A percentile compares a stretch with the other conserved stretches of the same genome.
These are phyloP conservation scores for Diorhabda carinulata DNA, from an alignment of 1,140 invertebrate species.

Conservation along the genomic window DNA sequence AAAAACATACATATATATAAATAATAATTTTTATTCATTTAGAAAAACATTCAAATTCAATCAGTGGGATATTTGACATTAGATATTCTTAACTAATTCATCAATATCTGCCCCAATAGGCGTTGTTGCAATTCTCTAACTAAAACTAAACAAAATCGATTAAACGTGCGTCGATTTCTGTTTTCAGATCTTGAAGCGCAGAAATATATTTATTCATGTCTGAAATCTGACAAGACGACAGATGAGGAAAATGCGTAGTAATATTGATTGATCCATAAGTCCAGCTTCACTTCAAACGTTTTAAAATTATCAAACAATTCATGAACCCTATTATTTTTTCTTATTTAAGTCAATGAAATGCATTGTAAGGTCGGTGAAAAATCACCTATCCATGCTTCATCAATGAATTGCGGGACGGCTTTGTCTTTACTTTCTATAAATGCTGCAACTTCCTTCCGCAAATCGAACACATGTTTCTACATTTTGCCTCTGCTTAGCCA, in stretches of 20 bases:
- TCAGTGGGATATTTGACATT: too few relatives aligned
- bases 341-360: not conserved
- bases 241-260: not conserved
- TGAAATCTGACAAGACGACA: too few relatives aligned
- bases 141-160: too few relatives aligned
- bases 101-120: too few relatives aligned
- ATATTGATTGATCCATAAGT: not conserved
- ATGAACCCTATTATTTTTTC: not conserved
- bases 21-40: too few relatives aligned
- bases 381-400: not conserved
- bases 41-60: too few relatives aligned
- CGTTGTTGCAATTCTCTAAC: too few relatives aligned
- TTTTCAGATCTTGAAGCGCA: constrained; percentile 3
- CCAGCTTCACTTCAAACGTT: constrained; percentile 1
- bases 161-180: too few relatives aligned
- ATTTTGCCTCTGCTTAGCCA: constrained; percentile 5
- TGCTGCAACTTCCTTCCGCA: not conserved
- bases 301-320: not conserved
- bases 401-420: not conserved
- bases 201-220: constrained; percentile 2
- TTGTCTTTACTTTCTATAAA: not conserved
- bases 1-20: too few relatives aligned
- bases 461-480: not conserved
- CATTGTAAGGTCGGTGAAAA: not conserved
- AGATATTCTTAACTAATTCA: too few relatives aligned